Base-by-base conservation (phyloP, 2,888 invertebrate species). In the Prionchulus punctatus region DNA sequence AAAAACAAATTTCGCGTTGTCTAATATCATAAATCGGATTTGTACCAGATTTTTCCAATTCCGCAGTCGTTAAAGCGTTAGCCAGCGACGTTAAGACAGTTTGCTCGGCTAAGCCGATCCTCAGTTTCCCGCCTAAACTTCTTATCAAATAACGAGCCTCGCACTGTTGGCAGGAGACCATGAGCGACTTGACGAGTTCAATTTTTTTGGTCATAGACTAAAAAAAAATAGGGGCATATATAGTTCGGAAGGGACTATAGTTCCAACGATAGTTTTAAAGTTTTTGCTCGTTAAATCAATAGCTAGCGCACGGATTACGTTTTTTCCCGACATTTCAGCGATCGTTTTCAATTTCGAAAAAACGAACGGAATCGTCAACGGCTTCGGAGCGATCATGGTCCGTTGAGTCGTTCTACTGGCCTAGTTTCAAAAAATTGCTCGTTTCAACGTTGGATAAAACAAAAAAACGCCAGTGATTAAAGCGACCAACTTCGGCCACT, bases 91-190 rank as follows among this genome's bases (percentile, higher is more conserved):
- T 80, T 50, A 98, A 76, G 36, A 94, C 82, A 1, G 92, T 92
- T 73, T 94, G 92, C 70, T 98, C 98, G 0, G 96, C 98, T 57
- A 98, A 77, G 0, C 96, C 96, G 64, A 98, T 90, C 50, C 98
- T 79, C 56, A 98, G 76, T 75, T 96, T 98, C 30, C 96, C 96
- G 59, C 86, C 83, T 25, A 94, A 72, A 0, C 89, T 90, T 62
- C 94, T 78, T 54, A 92, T 86, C 21, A 96, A 77, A 71, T 83
- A 96, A 54, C 86, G 79, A 0, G 92, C 87, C 73, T 96, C 94
- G 0, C 81, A 81, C 59, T 82, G 79, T 50, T 85, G 80, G 70
- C 92, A 92, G 0, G 94, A 89, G 0, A 94, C 88, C 70, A 94
- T 86, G 71, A 98, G 78, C 0, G 83, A 79, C 67, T 92, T 87